These are phyloP conservation scores for Acrobeloides nanus DNA, from an alignment of 2,888 invertebrate species.

Conservation along the genomic window DNA sequence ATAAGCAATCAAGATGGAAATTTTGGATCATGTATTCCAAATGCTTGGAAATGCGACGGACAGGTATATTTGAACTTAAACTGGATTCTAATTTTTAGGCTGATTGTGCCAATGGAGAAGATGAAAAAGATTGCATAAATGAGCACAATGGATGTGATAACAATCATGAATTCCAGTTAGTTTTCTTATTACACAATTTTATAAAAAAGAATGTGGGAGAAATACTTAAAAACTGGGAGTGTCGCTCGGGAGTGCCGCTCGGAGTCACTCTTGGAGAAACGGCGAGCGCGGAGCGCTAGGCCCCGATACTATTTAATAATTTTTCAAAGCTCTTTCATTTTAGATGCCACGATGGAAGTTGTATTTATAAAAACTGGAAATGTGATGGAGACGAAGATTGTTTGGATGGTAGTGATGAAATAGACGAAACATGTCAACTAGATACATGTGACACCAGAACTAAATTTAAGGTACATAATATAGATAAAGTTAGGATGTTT, in stretches of 20 bases:
- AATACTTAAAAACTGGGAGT: too few relatives aligned
- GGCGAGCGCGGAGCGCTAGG: too few relatives aligned
- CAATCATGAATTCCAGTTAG: constrained; percentile 32
- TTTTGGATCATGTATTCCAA: constrained; percentile 42
- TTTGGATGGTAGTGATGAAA: constrained; percentile 38
- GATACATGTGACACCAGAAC: constrained; percentile 13
- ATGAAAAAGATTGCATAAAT: constrained; percentile 40
- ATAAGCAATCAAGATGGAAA: constrained; percentile 35
- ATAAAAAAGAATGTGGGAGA: too few relatives aligned
- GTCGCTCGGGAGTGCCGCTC: too few relatives aligned
- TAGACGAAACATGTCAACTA: too few relatives aligned
- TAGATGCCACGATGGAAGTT: constrained; percentile 35
- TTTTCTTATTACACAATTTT: too few relatives aligned
- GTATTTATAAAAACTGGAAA: constrained; percentile 42
- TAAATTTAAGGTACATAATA: constrained; percentile 26
- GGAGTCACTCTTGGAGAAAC: too few relatives aligned
- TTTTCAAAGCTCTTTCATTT: too few relatives aligned
- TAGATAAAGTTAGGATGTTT: not conserved
- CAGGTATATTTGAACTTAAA: constrained; percentile 28
- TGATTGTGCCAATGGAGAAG: constrained; percentile 41
- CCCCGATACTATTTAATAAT: too few relatives aligned
- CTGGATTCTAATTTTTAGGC: too few relatives aligned
- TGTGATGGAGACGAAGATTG: constrained; percentile 51
- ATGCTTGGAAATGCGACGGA: constrained; percentile 48
- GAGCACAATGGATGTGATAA: constrained; percentile 10